Base-by-base conservation (phyloP, 1,140 invertebrate genomes). In the Elysia chlorotica region DNA sequence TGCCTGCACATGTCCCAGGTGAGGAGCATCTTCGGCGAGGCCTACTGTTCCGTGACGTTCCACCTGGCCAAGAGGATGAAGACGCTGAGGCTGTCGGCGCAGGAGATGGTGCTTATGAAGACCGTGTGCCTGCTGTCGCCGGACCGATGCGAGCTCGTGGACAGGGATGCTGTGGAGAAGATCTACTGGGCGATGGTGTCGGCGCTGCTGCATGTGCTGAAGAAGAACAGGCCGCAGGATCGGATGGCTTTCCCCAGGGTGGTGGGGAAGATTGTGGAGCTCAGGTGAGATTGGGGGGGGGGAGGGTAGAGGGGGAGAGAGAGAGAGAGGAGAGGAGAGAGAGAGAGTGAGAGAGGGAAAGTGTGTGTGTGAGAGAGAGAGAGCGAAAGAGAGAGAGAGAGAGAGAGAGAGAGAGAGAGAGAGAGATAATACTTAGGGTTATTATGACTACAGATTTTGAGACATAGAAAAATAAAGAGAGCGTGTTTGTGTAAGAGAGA, bases 151-250 rank as follows among this genome's bases (percentile, higher is more conserved):
- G 25, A 54, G 0, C 63, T 82, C 54, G 68, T 76, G 10, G 71
- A 78, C 48, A 67, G 65, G 17, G 73, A 71, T 21, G 41, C 71
- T 25, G 79, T 82, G 21, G 79, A 81, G 59, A 63, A 72, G 38
- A 78, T 82, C 21, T 79, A 82, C 67, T 81, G 76, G 79, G 67
- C 59, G 25, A 48, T 82, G 48, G 56, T 81, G 0, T 67, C 76
- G 38, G 79, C 78, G 41, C 69, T 82, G 17, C 71, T 79, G 19
- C 72, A 79, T 48, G 59, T 76, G 28, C 67, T 81, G 4, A 62
- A 74, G 14, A 75, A 77, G 41, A 77, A 74, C 37, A 76, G 78
- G 63, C 75, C 75, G 4, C 63, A 41, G 2, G 76, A 78, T 3
- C 23, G 33, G 25, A 37, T 59, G 0, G 56, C 77, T 17, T 81